Percentiles rank a stretch among this genome's conserved stretches.
phyloP scores from a whole-genome alignment of 2,888 invertebrate species.

The Pachliopta kotzebuea region DNA sequence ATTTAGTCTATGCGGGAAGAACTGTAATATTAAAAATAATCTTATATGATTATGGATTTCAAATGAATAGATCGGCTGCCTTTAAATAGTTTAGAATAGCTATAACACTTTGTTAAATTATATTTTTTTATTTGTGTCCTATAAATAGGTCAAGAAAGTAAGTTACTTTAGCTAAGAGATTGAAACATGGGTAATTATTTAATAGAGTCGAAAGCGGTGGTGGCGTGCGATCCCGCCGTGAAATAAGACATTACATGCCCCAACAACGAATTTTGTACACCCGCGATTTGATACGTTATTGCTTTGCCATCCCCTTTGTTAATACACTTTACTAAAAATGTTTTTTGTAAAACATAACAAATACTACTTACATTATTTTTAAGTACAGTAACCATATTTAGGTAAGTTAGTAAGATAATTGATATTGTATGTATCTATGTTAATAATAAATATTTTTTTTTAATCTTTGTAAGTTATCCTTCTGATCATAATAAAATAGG shows the following conservation, averaged over 20 bases:
- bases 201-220: slow-evolving; percentile 68
- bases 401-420: too few species aligned
- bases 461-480: not conserved
- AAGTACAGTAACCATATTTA: too few species aligned
- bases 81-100: too few species aligned
- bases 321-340: slow-evolving; percentile 21
- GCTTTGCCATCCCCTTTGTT: slow-evolving; percentile 38
- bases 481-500: too few species aligned
- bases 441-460: not conserved
- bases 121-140: too few species aligned
- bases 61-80: too few species aligned
- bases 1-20: too few species aligned
- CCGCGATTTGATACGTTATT: slow-evolving; percentile 44
- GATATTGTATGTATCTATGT: not conserved
- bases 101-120: too few species aligned
- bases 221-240: slow-evolving; percentile 49
- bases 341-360: not conserved
- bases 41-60: too few species aligned
- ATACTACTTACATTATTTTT: too few species aligned
- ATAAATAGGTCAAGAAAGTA: not conserved
- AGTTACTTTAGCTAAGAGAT: slow-evolving; percentile 26
- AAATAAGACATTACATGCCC: slow-evolving; percentile 69
- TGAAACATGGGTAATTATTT: slow-evolving; percentile 58
- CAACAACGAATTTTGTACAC: slow-evolving; percentile 46
- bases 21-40: too few species aligned